These are phyloP conservation scores for Sycophila texana DNA, from an alignment of 2,888 invertebrate species.

Conservation along the genomic window DNA sequence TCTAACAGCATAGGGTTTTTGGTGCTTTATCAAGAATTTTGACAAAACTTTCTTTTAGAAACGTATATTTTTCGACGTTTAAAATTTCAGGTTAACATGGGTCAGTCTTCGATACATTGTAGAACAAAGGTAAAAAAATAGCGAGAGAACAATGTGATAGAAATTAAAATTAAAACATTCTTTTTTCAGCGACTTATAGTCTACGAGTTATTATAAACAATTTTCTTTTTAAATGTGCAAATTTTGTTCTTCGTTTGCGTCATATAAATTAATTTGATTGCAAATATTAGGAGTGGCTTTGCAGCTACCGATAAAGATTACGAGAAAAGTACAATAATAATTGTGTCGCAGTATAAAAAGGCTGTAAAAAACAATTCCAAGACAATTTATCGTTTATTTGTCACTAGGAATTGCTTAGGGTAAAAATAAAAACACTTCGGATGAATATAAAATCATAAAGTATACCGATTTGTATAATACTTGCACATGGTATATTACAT, in stretches of 20 bases:
- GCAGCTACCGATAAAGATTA: too few species aligned
- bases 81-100: background rate
- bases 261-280: too few species aligned
- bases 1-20: conserved; percentile 29
- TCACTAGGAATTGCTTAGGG: too few species aligned
- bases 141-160: conserved; percentile 17
- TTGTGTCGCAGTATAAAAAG: too few species aligned
- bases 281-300: too few species aligned
- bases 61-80: conserved; percentile 42
- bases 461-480: too few species aligned
- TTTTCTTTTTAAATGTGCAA: background rate
- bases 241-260: background rate
- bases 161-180: conserved; percentile 7
- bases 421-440: too few species aligned
- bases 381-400: too few species aligned
- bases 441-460: too few species aligned
- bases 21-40: conserved; percentile 54
- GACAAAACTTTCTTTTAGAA: conserved; percentile 53
- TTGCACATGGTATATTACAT: too few species aligned
- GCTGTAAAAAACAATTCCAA: too few species aligned
- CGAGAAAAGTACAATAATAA: too few species aligned
- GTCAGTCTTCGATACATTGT: conserved; percentile 25
- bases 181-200: conserved; percentile 10
- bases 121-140: conserved; percentile 17
- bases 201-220: background rate